Conservation (phyloP, 2,888 invertebrate species). For the Nymphalis urticae region DNA sequence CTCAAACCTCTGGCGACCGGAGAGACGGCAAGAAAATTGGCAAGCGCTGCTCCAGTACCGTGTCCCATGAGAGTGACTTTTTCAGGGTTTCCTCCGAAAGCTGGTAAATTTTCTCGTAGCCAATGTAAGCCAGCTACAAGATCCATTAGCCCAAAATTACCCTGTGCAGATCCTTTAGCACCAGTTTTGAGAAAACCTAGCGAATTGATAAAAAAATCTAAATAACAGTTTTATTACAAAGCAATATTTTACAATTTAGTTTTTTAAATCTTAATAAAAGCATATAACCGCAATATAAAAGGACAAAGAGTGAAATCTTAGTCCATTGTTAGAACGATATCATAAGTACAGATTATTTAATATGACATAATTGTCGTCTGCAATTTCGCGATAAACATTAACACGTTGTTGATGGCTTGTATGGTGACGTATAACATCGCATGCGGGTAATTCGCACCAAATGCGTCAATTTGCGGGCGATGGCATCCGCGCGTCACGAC, state of each 20-base stretch:
- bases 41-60: constrained; percentile 97
- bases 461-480: constrained; percentile 36
- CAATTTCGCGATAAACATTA: constrained; percentile 10
- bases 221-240: too few relatives aligned
- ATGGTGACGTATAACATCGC: constrained; percentile 31
- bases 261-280: background rate
- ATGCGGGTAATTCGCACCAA: constrained; percentile 29
- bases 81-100: constrained; percentile 97
- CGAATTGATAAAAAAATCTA: constrained; percentile 20
- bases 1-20: constrained; percentile 94
- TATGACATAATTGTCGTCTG: constrained; percentile 2
- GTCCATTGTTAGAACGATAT: background rate
- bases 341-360: background rate
- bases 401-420: constrained; percentile 15
- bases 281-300: background rate
- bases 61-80: constrained; percentile 97
- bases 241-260: background rate
- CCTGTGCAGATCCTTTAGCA: constrained; percentile 92
- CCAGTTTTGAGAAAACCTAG: constrained; percentile 95
- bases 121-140: constrained; percentile 97
- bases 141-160: constrained; percentile 96
- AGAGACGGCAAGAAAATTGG: constrained; percentile 97
- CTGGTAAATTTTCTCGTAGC: constrained; percentile 96
- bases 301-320: background rate
- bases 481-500: constrained; percentile 27